These are phyloP conservation scores for Nematolebias whitei DNA, from an alignment of 2,113 vertebrate genomes.

Conservation along the genomic window DNA sequence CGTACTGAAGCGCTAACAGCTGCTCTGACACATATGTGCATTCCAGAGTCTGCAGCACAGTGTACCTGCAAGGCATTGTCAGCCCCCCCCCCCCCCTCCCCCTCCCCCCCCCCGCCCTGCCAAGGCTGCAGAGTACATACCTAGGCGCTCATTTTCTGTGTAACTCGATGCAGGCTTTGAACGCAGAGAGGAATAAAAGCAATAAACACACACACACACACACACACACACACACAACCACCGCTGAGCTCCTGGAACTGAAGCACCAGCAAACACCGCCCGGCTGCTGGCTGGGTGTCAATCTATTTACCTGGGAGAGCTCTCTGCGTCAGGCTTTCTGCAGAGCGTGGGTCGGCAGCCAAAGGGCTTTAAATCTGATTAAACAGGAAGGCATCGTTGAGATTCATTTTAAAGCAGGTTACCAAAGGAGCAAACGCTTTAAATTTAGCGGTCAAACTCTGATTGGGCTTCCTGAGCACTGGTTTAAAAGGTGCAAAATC, in stretches of 20 bases:
- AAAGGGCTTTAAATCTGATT: slow-evolving; percentile 41
- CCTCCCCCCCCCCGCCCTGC: background rate
- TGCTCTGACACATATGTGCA: slow-evolving; percentile 67
- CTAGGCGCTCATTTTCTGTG: slow-evolving; percentile 27
- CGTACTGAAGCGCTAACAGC: slow-evolving; percentile 47
- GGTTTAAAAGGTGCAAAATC: background rate
- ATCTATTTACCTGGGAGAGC: slow-evolving; percentile 45
- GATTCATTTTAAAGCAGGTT: slow-evolving; percentile 44
- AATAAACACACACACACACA: too few species aligned
- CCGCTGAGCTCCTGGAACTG: slow-evolving; percentile 11
- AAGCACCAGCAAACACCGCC: background rate
- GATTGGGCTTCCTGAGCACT: slow-evolving; percentile 1
- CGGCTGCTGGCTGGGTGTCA: background rate
- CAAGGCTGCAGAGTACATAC: slow-evolving; percentile 32
- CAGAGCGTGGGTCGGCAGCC: slow-evolving; percentile 1
- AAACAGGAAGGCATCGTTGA: slow-evolving; percentile 40
- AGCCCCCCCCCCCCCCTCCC: slow-evolving; percentile 5
- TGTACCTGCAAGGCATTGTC: slow-evolving; percentile 39
- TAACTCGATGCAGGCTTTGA: background rate
- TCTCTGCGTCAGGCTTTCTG: slow-evolving; percentile 34
- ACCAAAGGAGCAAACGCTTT: slow-evolving; percentile 19
- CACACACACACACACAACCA: too few species aligned
- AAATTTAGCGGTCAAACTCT: slow-evolving; percentile 5
- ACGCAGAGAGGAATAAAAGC: background rate
- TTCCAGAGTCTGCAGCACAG: slow-evolving; percentile 58